Base-by-base conservation (phyloP, 2,888 invertebrate genomes). In the Hyppa rectilinea region DNA sequence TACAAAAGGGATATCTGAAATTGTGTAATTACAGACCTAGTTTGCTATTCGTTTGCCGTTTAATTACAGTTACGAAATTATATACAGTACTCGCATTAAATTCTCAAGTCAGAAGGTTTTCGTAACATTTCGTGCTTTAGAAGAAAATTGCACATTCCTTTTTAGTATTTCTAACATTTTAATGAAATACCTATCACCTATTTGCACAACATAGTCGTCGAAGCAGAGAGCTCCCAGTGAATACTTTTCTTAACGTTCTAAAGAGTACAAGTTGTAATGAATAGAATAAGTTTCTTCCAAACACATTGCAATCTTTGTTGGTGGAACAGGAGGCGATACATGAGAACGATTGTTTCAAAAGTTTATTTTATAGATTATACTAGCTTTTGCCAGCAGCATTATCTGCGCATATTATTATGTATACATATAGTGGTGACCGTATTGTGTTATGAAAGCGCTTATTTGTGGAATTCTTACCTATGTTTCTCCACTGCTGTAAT, bases 271-370 rank as follows among this genome's bases (percentile, higher is more conserved):
- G 80, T 89, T 87, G 86, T 87, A 90, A 91, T 89, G 88, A 91
- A 90, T 89, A 87, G 87, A 85, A 85, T 85, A 89, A 90, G 81
- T 91, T 90, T 78, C 49, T 79, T 78, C 83, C 81, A 86, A 87
- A 87, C 83, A 86, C 85, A 84, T 85, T 85, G 62, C 67, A 68
- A 72, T 78, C 69, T 69, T 17, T 10, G 45, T 31, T 29, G 26
- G n/a, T 31, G 53, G 49, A 53, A 61, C 61, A 43, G 43, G 26
- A 31, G 40, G 52, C 67, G 50, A 69, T 52, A 66, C 52, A 59
- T 40, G 36, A 50, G 47, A 26, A 53, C 26, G 17, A 65, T 71
- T 74, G 58, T 81, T 62, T 50, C 38, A 17, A 63, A 60, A 56
- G 36, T 65, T 55, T 7, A 14, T 29, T 47, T 23, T 23, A 36